These are phyloP conservation scores for Apostichopus parvimensis DNA, from an alignment of 35 echinoderm and acorn worm genomes.

Conservation along the genomic window DNA sequence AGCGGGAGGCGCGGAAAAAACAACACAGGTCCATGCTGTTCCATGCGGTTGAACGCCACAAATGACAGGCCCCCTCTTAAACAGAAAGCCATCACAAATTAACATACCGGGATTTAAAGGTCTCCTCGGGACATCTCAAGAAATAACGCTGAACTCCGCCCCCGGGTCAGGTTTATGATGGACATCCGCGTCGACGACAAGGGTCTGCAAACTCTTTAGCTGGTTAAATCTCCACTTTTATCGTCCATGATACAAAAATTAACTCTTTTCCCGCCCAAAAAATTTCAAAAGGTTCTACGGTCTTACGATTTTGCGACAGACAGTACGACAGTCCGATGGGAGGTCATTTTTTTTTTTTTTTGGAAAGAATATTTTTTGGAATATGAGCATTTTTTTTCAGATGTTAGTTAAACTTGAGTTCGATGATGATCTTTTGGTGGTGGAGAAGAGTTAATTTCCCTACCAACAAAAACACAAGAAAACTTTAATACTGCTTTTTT, in stretches of 20 bases:
- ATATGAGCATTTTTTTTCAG: too few relatives aligned
- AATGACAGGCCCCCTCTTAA: background rate
- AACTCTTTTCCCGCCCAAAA: background rate
- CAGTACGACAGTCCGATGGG: background rate
- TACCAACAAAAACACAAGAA: background rate
- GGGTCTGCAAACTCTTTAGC: background rate
- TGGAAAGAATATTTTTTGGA: too few relatives aligned
- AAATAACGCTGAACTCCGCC: background rate
- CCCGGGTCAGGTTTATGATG: background rate
- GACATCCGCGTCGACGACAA: background rate
- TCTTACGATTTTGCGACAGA: background rate
- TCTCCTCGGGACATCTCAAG: constrained; percentile 14
- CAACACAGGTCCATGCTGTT: background rate
- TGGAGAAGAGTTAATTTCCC: background rate
- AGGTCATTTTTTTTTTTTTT: background rate
- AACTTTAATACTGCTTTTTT: background rate
- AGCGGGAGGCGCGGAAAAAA: background rate
- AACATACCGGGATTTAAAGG: constrained; percentile 1
- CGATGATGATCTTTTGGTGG: background rate
- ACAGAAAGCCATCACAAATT: constrained; percentile 11
- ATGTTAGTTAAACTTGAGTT: too few relatives aligned
- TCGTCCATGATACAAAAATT: background rate
- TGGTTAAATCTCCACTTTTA: background rate
- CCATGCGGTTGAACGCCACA: background rate
- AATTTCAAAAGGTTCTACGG: background rate